Base-by-base conservation (phyloP, 1,140 invertebrate species). In the Trigoniulus corallinus region DNA sequence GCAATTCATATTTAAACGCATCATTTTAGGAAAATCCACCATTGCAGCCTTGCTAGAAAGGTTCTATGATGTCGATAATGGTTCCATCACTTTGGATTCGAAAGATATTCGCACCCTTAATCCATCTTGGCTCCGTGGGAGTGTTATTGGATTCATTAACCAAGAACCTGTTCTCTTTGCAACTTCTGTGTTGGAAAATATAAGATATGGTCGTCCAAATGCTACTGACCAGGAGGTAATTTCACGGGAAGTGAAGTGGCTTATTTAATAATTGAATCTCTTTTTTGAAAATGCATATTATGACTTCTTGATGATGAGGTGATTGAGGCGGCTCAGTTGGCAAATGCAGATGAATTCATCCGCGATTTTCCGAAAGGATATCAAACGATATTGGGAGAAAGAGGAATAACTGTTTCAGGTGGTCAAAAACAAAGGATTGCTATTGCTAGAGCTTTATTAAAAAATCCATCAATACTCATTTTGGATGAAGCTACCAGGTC, bases 121-220 rank as follows among this genome's bases (percentile, higher is more conserved):
- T 62, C 78, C 82, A n/a, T 74, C 75, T 41, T 94, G 89, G 86
- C 69, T 96, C 23, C 70, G 91, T 37, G 78, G 84, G 45, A 69
- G 75, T 37, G 79, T 79, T 10, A 75, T 95, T 43, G 91, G 88
- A 1, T 80, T 87, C 51, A 94, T 95, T 48, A 86, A 86, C 64
- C 91, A 95, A 69, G 89, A 96, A 64, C 91, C 91, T 1, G 76
- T 92, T 48, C 63, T 96, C 40, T 97, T 96, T 71, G 87, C 84
- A 20, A 88, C 87, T 4, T 78, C 79, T n/a, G 80, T 96, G 10
- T 73, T 77, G 66, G 92, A 96, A 70, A 96, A 96, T 67, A 96
- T 96, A 51, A 73, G 87, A 50, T 95, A 92, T 63, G 89, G 89
- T 0, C 63, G 63, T 46, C 72, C 74, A n/a, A 61, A 68, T 58